phyloP scores from a whole-genome alignment of 2,797 vertebrate genomes.

The Melanotaenia maccullochi region DNA sequence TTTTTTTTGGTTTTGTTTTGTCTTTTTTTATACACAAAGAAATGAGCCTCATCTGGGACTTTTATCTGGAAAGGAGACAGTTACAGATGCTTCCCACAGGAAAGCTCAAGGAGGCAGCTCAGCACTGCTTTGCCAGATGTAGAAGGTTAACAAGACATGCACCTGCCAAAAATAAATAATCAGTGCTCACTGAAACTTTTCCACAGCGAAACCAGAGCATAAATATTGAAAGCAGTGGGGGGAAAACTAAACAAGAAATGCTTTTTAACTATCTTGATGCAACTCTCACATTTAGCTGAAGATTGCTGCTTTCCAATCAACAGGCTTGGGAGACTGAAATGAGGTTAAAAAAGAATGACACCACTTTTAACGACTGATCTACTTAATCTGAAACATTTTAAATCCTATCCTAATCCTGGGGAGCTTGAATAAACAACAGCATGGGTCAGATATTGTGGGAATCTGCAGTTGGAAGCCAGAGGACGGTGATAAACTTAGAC shows the following conservation, averaged over 20 bases:
- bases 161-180: neutral
- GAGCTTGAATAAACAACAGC: no score
- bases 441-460: no score
- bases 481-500: no score
- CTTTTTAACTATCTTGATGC: neutral
- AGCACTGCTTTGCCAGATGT: neutral
- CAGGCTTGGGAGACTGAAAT: neutral
- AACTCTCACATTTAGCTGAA: neutral
- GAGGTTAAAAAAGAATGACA: neutral
- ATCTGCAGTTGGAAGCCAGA: no score
- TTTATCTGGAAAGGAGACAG: neutral
- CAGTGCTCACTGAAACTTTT: neutral
- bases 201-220: neutral
- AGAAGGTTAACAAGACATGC: constrained; percentile 1
- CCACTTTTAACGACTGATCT: neutral
- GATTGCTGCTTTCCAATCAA: neutral
- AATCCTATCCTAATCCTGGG: no score
- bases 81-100: neutral
- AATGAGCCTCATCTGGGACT: neutral
- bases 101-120: neutral
- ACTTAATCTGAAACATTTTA: no score
- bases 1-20: no score
- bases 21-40: constrained; percentile 2
- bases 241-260: neutral
- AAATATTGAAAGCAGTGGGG: neutral